Evolutionary conservation across 2,888 invertebrate genomes (phyloP).

Genomic region (Lepidonotus clava): DNA sequence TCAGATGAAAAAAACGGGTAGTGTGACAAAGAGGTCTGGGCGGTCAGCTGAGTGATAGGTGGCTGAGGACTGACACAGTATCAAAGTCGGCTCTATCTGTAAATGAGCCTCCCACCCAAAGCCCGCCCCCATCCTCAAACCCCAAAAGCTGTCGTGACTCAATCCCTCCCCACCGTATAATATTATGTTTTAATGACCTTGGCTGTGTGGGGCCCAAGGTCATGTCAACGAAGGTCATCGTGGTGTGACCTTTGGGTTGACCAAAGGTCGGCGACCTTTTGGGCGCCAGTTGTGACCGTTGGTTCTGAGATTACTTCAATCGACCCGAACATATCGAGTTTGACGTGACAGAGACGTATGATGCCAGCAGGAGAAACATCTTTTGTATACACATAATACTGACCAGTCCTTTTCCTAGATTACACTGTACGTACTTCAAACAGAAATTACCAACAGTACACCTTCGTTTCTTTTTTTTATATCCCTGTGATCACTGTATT

Average conservation of each 20-base stretch:
- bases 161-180: constrained; percentile 1
- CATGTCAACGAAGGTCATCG: background rate
- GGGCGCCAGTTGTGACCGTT: constrained; percentile 33
- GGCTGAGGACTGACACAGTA: background rate
- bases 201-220: constrained; percentile 23
- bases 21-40: background rate
- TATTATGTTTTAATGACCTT: constrained; percentile 40
- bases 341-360: too few species aligned
- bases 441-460: too few species aligned
- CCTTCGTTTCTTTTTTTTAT: too few species aligned
- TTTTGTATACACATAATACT: too few species aligned
- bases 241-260: constrained; percentile 8
- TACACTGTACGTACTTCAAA: too few species aligned
- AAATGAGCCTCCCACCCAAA: background rate
- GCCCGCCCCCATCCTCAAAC: background rate
- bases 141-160: constrained; percentile 5
- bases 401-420: too few species aligned
- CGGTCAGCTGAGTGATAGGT: background rate
- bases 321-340: constrained; percentile 8
- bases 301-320: constrained; percentile 13
- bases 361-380: too few species aligned
- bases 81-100: constrained; percentile 8
- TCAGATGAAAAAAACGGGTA: too few species aligned
- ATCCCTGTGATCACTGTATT: too few species aligned
- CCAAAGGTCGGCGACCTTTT: constrained; percentile 3